Percentiles rank a stretch among this genome's conserved stretches.
Evolutionary conservation across 2,113 vertebrate species (phyloP).

Genomic region (Steatornis caripensis): DNA sequence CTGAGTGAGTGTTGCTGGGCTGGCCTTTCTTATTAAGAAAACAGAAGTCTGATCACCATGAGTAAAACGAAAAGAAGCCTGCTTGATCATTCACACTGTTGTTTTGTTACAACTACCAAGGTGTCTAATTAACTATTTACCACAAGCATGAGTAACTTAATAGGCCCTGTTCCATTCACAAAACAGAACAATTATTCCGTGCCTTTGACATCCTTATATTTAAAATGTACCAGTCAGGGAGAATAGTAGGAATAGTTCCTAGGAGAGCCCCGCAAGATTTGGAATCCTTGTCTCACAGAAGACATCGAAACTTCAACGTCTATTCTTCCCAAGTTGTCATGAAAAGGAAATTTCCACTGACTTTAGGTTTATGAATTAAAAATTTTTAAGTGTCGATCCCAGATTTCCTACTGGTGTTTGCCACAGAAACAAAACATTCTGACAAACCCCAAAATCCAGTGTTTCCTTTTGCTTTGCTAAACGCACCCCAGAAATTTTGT

Average conservation of each 20-base stretch:
- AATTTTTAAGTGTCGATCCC: background rate
- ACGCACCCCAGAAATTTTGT: background rate
- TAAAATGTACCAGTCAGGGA: background rate
- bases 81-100: background rate
- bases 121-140: slow-evolving; percentile 29
- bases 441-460: background rate
- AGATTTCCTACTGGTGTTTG: background rate
- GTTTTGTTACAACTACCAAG: background rate
- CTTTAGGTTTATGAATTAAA: background rate
- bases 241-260: background rate
- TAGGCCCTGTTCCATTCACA: background rate
- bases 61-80: slow-evolving; percentile 23
- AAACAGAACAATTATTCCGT: background rate
- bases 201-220: background rate
- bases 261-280: background rate
- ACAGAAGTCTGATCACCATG: background rate
- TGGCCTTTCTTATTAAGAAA: slow-evolving; percentile 5
- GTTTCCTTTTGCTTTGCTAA: background rate
- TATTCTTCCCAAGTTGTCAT: background rate
- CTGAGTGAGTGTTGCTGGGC: background rate
- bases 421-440: background rate
- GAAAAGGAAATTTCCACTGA: background rate
- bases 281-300: background rate
- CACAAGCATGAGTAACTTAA: slow-evolving; percentile 20
- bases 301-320: background rate